Conservation (phyloP, 1,140 invertebrate species). For the Leptopilina clavipes region DNA sequence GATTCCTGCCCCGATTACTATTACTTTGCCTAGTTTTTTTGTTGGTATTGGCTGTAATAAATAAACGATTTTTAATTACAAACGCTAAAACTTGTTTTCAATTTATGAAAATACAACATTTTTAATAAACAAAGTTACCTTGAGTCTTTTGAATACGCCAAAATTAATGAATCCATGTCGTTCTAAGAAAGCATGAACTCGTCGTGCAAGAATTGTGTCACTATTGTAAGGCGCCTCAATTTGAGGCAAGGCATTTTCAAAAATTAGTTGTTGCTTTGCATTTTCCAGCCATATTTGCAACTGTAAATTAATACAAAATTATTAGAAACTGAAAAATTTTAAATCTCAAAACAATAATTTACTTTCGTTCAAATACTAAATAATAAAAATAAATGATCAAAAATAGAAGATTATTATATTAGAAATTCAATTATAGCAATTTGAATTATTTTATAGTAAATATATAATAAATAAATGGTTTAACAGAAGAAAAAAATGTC, state of each 20-base stretch:
- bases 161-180: constrained; percentile 99
- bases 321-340: too few species aligned
- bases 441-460: not conserved
- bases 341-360: too few species aligned
- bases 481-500: constrained; percentile 1
- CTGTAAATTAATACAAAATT: constrained; percentile 67
- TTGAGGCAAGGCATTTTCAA: constrained; percentile 86
- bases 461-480: constrained; percentile 4
- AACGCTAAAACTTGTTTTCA: not conserved
- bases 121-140: constrained; percentile 70
- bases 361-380: too few species aligned
- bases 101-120: not conserved
- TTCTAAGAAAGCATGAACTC: constrained; percentile 94
- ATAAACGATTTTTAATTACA: not conserved
- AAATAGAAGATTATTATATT: too few species aligned
- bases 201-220: constrained; percentile 87
- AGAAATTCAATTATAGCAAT: too few species aligned
- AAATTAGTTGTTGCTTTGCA: constrained; percentile 92
- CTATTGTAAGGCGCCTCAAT: constrained; percentile 95
- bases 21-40: constrained; percentile 91
- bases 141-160: constrained; percentile 94
- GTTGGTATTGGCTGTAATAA: constrained; percentile 77
- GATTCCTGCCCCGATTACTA: constrained; percentile 96
- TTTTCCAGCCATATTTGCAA: constrained; percentile 98
- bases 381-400: too few species aligned